Conservation (phyloP, 2,888 invertebrate genomes). For the Mesopsocus fuscifrons region DNA sequence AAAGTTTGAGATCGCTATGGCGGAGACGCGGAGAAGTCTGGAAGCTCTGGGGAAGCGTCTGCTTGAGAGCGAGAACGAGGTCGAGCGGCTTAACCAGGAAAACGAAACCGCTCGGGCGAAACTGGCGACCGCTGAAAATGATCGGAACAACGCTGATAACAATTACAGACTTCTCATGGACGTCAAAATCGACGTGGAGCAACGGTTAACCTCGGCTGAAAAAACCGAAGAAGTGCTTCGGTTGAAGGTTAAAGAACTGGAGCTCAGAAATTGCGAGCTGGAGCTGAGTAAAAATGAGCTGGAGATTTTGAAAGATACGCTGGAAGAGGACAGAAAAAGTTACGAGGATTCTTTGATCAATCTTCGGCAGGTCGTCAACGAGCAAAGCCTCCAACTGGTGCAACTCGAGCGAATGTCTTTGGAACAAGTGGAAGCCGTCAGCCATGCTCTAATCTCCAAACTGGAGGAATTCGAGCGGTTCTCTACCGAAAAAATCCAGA, state of each 20-base stretch:
- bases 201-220: not conserved
- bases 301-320: not conserved
- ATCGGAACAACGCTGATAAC: conserved; percentile 2
- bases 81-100: conserved; percentile 8
- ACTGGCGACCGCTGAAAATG: conserved; percentile 4
- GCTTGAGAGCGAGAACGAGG: conserved; percentile 13
- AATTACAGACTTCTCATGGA: conserved; percentile 1
- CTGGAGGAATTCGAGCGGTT: not conserved
- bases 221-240: not conserved
- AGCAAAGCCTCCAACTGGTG: not conserved
- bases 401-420: not conserved
- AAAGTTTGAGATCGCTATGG: conserved; percentile 13
- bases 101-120: not conserved
- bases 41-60: conserved; percentile 13
- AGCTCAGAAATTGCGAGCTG: not conserved
- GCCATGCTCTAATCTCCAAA: not conserved
- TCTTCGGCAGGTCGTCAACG: not conserved
- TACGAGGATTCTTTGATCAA: conserved; percentile 1
- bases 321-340: conserved; percentile 6
- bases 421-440: conserved; percentile 1
- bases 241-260: not conserved
- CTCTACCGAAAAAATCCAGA: not conserved
- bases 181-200: not conserved
- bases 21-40: conserved; percentile 11
- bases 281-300: not conserved